Conservation (phyloP, 2,888 invertebrate species). For the Rotaria socialis region DNA sequence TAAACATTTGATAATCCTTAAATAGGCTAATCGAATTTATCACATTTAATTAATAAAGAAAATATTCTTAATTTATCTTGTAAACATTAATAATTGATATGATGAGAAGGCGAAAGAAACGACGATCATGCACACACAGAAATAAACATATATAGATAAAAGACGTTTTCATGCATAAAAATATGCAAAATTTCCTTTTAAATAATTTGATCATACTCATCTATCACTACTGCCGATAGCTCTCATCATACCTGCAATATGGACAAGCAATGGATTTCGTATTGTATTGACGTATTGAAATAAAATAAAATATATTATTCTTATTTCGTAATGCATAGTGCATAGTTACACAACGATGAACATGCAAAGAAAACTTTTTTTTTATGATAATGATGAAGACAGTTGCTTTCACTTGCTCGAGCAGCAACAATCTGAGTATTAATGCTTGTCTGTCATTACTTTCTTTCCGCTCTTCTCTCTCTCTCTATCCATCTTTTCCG, state of each 20-base stretch:
- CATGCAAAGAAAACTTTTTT: neutral
- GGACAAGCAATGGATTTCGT: slow-evolving; percentile 14
- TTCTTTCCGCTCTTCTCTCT: neutral
- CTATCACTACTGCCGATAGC: neutral
- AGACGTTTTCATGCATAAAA: too few species aligned
- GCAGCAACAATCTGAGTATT: neutral
- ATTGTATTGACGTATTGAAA: neutral
- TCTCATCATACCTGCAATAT: neutral
- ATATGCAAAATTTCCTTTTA: too few species aligned
- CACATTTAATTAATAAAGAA: too few species aligned
- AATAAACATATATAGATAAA: too few species aligned
- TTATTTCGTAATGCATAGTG: neutral
- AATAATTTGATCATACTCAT: neutral
- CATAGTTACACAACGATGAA: neutral
- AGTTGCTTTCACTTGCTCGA: slow-evolving; percentile 16
- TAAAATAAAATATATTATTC: neutral
- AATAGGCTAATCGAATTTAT: too few species aligned
- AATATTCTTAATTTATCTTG: neutral
- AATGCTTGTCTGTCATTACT: neutral
- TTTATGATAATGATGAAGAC: neutral
- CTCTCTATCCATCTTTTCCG: neutral
- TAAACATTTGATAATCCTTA: too few species aligned
- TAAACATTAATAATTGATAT: neutral
- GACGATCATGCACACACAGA: too few species aligned
- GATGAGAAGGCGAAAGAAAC: too few species aligned